These are phyloP conservation scores for Scartelaos histophorus DNA, from an alignment of 2,113 vertebrate genomes.

Conservation along the genomic window DNA sequence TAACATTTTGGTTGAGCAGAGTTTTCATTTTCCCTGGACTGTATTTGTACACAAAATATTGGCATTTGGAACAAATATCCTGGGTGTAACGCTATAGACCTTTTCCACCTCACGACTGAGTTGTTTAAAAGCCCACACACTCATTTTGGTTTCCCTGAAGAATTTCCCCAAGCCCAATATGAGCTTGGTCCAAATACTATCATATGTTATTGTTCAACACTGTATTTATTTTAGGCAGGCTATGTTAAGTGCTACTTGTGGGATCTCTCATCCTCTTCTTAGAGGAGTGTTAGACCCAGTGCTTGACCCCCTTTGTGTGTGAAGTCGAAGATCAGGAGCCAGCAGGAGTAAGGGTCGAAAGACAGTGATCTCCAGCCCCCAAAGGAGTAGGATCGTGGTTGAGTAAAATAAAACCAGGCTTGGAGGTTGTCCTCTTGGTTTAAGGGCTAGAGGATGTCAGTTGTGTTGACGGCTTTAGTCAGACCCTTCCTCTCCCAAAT, in stretches of 20 bases:
- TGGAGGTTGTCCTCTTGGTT: conserved; percentile 62
- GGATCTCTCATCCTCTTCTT: conserved; percentile 27
- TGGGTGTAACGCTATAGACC: conserved; percentile 60
- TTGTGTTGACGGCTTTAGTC: conserved; percentile 54
- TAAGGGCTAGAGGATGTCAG: conserved; percentile 64
- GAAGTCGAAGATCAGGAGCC: conserved; percentile 68
- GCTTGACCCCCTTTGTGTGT: conserved; percentile 66
- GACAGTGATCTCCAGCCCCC: conserved; percentile 67
- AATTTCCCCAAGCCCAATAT: conserved; percentile 61
- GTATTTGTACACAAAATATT: conserved; percentile 58
- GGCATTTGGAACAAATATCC: conserved; percentile 49
- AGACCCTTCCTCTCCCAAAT: conserved; percentile 21
- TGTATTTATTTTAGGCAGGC: conserved; percentile 61
- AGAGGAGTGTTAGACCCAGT: conserved; percentile 48
- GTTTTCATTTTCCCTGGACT: conserved; percentile 20
- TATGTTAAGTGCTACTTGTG: conserved; percentile 53
- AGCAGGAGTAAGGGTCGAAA: conserved; percentile 61
- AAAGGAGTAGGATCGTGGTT: conserved; percentile 65
- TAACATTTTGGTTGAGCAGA: conserved; percentile 28
- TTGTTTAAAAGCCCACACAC: conserved; percentile 70
- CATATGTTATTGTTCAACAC: conserved; percentile 75
- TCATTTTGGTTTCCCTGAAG: conserved; percentile 69
- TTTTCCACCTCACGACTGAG: conserved; percentile 72
- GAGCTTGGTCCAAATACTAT: conserved; percentile 59
- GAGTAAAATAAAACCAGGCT: conserved; percentile 71